Conservation (phyloP, 2,888 invertebrate species). For the Pammene fasciana region DNA sequence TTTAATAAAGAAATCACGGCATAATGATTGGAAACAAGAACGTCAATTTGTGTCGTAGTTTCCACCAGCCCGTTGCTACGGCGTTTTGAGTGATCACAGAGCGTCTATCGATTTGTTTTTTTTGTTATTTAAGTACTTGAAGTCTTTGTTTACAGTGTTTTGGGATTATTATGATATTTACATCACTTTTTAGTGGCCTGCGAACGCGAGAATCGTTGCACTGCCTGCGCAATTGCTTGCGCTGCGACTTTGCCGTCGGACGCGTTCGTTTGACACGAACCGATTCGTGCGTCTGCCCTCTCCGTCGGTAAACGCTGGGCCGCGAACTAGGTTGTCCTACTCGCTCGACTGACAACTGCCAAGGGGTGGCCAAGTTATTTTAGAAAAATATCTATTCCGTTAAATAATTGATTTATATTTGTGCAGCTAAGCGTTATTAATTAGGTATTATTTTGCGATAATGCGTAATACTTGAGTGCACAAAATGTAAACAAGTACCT, state of each 20-base stretch:
- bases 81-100: conserved; percentile 63
- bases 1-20: conserved; percentile 65
- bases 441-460: not conserved
- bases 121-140: conserved; percentile 54
- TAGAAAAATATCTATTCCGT: conserved; percentile 22
- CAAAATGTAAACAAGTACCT: not conserved
- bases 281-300: conserved; percentile 57
- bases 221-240: conserved; percentile 80
- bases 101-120: conserved; percentile 52
- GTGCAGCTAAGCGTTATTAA: not conserved
- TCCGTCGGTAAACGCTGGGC: conserved; percentile 58
- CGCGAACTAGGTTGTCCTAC: conserved; percentile 53
- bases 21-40: conserved; percentile 68
- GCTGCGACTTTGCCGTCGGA: conserved; percentile 53
- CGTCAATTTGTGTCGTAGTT: conserved; percentile 73
- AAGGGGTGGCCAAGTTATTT: conserved; percentile 60
- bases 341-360: conserved; percentile 63
- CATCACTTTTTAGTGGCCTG: conserved; percentile 76
- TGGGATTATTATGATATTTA: conserved; percentile 72
- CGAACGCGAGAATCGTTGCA: conserved; percentile 79
- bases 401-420: not conserved
- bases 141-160: conserved; percentile 69
- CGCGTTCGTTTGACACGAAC: conserved; percentile 29
- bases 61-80: conserved; percentile 71
- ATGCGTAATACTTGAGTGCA: not conserved